phyloP scores from a whole-genome alignment of 2,113 vertebrate species.

The Synchiropus splendidus region DNA sequence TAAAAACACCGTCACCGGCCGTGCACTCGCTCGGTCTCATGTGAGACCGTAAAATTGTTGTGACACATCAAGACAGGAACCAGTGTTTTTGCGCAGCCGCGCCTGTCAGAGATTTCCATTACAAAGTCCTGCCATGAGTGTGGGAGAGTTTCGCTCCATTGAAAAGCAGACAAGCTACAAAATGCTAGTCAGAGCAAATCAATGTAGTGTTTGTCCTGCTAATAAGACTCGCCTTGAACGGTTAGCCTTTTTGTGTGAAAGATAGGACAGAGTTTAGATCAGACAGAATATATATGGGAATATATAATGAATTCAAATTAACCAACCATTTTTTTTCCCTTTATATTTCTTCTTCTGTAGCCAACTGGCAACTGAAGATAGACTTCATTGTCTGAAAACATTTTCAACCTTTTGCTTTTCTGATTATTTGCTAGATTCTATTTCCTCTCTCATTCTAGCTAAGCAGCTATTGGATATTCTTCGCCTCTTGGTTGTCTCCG shows the following conservation, averaged over 20 bases:
- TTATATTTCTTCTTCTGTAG: too few species aligned
- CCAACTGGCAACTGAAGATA: too few species aligned
- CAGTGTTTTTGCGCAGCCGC: constrained; percentile 55
- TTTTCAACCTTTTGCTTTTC: too few species aligned
- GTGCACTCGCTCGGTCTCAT: constrained; percentile 32
- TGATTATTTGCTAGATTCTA: too few species aligned
- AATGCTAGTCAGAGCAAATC: constrained; percentile 56
- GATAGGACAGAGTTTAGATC: constrained; percentile 37
- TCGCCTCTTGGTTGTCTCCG: too few species aligned
- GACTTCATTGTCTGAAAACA: too few species aligned
- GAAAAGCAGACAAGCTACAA: constrained; percentile 54
- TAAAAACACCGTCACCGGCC: constrained; percentile 32
- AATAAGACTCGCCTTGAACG: constrained; percentile 47
- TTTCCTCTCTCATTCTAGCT: too few species aligned
- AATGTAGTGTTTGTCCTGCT: constrained; percentile 38
- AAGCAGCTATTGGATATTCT: too few species aligned
- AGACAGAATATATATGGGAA: too few species aligned
- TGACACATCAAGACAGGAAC: constrained; percentile 58
- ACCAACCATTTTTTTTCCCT: too few species aligned
- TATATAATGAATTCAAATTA: too few species aligned
- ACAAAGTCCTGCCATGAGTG: constrained; percentile 58
- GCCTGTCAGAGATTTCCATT: constrained; percentile 62
- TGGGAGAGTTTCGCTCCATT: constrained; percentile 47
- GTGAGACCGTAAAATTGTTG: constrained; percentile 50
- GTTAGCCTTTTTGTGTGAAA: constrained; percentile 45